Base-by-base conservation (phyloP, 2,797 vertebrate species). In the Sebastes kiyomatsui region DNA sequence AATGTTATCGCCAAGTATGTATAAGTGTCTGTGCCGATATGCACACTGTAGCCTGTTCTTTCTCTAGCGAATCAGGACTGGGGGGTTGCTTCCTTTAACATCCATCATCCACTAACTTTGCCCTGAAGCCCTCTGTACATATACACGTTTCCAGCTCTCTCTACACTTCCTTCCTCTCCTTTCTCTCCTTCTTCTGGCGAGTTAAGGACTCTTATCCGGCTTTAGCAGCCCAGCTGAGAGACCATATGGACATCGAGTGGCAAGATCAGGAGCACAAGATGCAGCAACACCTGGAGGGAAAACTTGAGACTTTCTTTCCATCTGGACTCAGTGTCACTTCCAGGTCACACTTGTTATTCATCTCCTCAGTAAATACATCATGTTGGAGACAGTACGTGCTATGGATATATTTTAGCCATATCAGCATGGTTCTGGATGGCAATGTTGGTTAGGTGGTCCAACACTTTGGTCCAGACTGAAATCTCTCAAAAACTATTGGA, bases 161-260 rank as follows among this genome's bases (percentile, higher is more conserved):
- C 65, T 7, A 7, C 55, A 22, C 35, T n/a, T 59, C 60, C 58
- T 77, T 78, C 75, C 66, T 73, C 72, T 62, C 28, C 67, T 76
- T 83, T 32, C 66, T 75, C 72, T 66, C 28, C 69, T 76, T 83
- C 66, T 67, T 69, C 58, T 81, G 55, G 38, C 55, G 52, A 79
- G 55, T 82, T 86, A 46, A 89, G 66, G 77, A 68, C 77, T 22
- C 35, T 88, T 83, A 87, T 91, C 89, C 72, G 67, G 88, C 81
- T 88, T 93, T 89, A 84, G 68, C 33, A 55, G 69, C 64, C 81
- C 84, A 88, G 84, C 88, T 92, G 86, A 84, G 70, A 70, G 73
- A 75, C 91, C 93, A 92, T 93, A 93, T 93, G 91, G 92, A 76
- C 80, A 3, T 52, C 72, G 42, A 87, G 69, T 55, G 33, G 76